Base-by-base conservation (phyloP, 1,140 invertebrate genomes). In the Xylocopa sonorina region DNA sequence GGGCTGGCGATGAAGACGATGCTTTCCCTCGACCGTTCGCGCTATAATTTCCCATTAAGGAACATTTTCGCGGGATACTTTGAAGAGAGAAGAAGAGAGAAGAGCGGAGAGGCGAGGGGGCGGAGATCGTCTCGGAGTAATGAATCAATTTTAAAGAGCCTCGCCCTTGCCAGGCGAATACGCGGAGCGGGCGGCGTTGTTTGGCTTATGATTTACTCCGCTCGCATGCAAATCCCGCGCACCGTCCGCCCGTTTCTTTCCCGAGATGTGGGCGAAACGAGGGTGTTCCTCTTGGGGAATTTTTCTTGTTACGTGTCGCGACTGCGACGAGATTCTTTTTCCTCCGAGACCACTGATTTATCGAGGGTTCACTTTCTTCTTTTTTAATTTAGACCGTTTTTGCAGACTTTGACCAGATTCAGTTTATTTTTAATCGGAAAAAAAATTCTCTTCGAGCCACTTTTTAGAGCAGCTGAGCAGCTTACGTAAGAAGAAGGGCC, bases 121-220 rank as follows among this genome's bases (percentile, higher is more conserved):
- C 16, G 60, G 58, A n/a, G n/a, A 78, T 58, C 62, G 69, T 32
- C 50, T 82, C 83, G 76, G 41, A 62, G 82, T 83, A 85, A 91
- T 91, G 89, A 91, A 91, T 91, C 90, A 90, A 88, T 89, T 90
- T 90, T 89, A 90, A 90, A 88, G 83, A 57, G 32, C 87, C 84
- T 83, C 83, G 83, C 80, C 74, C 73, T 67, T 86, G 86, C 81
- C 83, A 71, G 78, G n/a, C n/a, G 78, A 88, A 85, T 86, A 89
- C 82, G 80, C 77, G 16, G 58, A 51, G 43, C 76, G 58, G 73
- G 55, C 76, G 29, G 51, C 73, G 85, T 87, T 88, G 87, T 89
- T 90, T 88, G 88, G 82, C 80, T 89, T 87, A 88, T 90, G 80
- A 85, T 82, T 80, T 75, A 80, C 72, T 81, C 64, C 32, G 75